Percentiles rank a stretch among this genome's conserved stretches.
phyloP scores from a whole-genome alignment of 2,797 vertebrate species.

The Sebastes melanostomus region DNA sequence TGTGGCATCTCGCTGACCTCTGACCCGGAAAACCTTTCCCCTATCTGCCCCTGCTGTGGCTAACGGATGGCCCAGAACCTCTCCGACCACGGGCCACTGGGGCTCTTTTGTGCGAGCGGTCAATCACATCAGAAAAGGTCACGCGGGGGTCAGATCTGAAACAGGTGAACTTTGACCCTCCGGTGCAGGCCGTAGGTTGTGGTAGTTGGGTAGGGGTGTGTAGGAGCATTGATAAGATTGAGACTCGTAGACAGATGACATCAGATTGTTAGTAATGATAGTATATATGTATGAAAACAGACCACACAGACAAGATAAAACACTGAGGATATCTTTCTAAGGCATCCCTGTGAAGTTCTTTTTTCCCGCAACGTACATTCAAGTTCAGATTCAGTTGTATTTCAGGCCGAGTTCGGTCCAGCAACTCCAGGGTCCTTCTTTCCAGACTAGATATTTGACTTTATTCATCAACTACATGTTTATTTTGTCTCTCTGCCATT shows the following conservation, averaged over 20 bases:
- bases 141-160: conserved; percentile 52
- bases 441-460: conserved; percentile 7
- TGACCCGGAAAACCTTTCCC: conserved; percentile 68
- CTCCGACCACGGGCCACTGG: conserved; percentile 57
- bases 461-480: conserved; percentile 22
- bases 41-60: conserved; percentile 59
- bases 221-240: conserved; percentile 47
- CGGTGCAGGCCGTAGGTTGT: conserved; percentile 32
- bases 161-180: conserved; percentile 71
- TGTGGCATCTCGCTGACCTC: conserved; percentile 76
- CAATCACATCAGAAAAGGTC: conserved; percentile 65
- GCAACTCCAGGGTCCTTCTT: not conserved
- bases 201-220: conserved; percentile 48
- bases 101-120: conserved; percentile 66
- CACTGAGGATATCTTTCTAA: fast-evolving
- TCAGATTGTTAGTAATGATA: conserved; percentile 16
- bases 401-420: not conserved
- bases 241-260: conserved; percentile 29
- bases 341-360: not conserved
- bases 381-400: not conserved
- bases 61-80: conserved; percentile 62
- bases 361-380: not conserved
- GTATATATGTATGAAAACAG: conserved; percentile 21
- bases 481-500: conserved; percentile 28
- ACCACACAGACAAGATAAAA: conserved; percentile 21